Percentiles rank a stretch among this genome's conserved stretches.
These are phyloP conservation scores for Manis javanica DNA, from an alignment of 2,797 vertebrate species.

Conservation along the genomic window DNA sequence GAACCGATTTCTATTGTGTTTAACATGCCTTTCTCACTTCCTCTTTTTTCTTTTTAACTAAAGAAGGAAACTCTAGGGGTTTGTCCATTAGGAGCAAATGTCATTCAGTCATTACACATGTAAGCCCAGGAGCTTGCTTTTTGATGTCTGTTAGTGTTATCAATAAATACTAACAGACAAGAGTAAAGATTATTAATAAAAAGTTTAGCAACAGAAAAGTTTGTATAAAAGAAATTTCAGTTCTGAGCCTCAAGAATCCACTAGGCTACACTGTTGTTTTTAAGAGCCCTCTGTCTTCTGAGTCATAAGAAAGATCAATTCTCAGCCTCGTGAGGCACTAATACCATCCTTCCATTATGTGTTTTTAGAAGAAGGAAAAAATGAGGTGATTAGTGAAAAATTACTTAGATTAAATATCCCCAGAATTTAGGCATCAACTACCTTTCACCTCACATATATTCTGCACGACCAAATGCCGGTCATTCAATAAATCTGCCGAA, in stretches of 20 bases:
- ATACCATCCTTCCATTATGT: neutral
- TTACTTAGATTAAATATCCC: neutral
- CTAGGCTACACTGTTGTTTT: neutral
- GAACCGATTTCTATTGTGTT: conserved; percentile 57
- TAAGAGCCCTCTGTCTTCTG: neutral
- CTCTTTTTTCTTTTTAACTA: neutral
- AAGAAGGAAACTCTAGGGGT: conserved; percentile 47
- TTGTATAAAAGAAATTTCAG: neutral
- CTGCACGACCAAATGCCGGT: neutral
- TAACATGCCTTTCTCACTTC: neutral
- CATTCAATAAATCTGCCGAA: neutral
- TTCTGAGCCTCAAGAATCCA: neutral
- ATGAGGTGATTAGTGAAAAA: neutral
- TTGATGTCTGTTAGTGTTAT: neutral
- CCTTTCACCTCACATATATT: neutral
- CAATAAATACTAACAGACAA: conserved; percentile 1
- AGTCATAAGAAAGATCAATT: neutral
- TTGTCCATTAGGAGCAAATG: conserved; percentile 55
- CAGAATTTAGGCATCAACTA: neutral
- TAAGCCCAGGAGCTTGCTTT: conserved; percentile 13
- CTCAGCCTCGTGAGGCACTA: neutral
- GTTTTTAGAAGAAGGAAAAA: neutral
- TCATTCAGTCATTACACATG: conserved; percentile 46
- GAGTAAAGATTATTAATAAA: conserved; percentile 41
- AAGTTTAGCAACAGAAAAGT: conserved; percentile 23